A percentile compares a stretch with the other conserved stretches of the same genome.
These are phyloP conservation scores for Yasuhikotakia modesta DNA, from an alignment of 2,797 vertebrate species.

Conservation along the genomic window DNA sequence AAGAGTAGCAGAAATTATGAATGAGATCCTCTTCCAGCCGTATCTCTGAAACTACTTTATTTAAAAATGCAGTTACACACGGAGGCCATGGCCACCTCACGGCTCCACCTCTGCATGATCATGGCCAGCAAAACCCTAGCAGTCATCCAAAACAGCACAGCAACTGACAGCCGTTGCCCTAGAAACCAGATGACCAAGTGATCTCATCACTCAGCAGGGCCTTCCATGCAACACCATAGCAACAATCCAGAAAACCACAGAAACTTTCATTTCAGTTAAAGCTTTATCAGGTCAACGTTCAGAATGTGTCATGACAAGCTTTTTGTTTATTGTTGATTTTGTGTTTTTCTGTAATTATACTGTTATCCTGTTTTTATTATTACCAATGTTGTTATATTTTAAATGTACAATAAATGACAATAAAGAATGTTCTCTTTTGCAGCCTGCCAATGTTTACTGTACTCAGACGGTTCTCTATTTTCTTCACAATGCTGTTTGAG, in stretches of 20 bases:
- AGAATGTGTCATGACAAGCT: background rate
- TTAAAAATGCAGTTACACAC: too few species aligned
- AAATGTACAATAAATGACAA: background rate
- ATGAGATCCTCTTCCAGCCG: too few species aligned
- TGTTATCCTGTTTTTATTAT: background rate
- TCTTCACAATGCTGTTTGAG: slow-evolving; percentile 97
- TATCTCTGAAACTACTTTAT: too few species aligned
- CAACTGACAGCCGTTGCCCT: too few species aligned
- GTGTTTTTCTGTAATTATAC: background rate
- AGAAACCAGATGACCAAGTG: too few species aligned
- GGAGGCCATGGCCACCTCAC: too few species aligned
- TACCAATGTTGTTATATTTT: background rate
- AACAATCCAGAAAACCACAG: too few species aligned
- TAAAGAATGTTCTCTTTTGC: slow-evolving; percentile 43
- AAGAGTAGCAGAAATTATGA: too few species aligned
- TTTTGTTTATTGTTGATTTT: background rate
- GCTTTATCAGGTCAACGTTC: background rate
- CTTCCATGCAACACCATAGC: background rate
- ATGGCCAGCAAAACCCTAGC: too few species aligned
- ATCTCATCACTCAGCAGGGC: background rate
- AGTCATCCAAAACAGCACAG: too few species aligned
- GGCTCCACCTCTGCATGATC: too few species aligned
- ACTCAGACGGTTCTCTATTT: slow-evolving; percentile 93
- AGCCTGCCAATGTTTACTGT: slow-evolving; percentile 99
- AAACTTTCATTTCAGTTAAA: background rate